phyloP scores from a whole-genome alignment of 2,888 invertebrate genomes.

The Cephus nigrinus region DNA sequence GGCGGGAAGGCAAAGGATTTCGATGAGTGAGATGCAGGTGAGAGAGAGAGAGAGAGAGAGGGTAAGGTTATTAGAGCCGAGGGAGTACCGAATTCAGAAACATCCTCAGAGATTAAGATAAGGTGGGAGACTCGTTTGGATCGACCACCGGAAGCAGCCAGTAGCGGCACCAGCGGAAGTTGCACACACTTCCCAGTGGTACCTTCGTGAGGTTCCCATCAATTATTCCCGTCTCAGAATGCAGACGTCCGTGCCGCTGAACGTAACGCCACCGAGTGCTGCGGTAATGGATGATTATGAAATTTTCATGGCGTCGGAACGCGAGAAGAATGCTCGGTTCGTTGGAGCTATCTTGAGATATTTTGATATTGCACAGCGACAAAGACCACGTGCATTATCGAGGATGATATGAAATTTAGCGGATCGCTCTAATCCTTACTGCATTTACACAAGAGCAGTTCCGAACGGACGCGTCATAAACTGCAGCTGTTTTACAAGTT shows the following conservation, averaged over 20 bases:
- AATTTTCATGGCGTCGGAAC: background rate
- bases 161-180: background rate
- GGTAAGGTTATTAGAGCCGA: background rate
- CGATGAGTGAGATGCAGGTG: conserved; percentile 9
- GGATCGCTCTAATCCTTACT: background rate
- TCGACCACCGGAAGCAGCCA: background rate
- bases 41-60: conserved; percentile 11
- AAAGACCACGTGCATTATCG: background rate
- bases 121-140: background rate
- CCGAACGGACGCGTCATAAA: conserved; percentile 23
- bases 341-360: background rate
- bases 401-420: background rate
- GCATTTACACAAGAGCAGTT: conserved; percentile 19
- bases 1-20: background rate
- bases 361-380: background rate
- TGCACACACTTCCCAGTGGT: background rate
- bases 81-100: background rate
- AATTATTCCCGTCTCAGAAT: background rate
- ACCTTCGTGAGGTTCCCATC: background rate
- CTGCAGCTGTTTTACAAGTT: conserved; percentile 24
- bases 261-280: background rate
- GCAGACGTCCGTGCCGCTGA: background rate
- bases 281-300: background rate
- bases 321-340: background rate
- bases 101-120: background rate